Evolutionary conservation across 2,888 invertebrate species (phyloP), one percentile per base, ranked within the genome.

Genomic region (Ophraella communa): DNA sequence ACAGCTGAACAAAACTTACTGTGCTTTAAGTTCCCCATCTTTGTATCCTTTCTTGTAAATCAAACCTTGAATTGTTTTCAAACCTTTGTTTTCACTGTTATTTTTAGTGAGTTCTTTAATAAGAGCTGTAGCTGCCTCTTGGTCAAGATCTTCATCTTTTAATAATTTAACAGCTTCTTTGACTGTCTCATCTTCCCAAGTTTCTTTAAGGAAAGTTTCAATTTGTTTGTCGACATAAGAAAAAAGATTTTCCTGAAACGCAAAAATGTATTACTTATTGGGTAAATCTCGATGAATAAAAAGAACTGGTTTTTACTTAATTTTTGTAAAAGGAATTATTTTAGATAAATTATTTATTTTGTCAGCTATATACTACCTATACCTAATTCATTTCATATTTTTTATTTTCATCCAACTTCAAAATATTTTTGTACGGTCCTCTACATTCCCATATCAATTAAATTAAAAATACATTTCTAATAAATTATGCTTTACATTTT

Each of bases 51-150:
- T 87, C 75, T 89, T 88, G 93, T 94, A 96, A 74, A 98, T 91
- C 67, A 93, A 87, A 0, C 96, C 96, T 81, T 97, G 97, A n/a
- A 98, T 84, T 54, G 88, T 87, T 80, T 97, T 97, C 66, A 98
- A 84, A 4, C 92, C 88, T 4, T 88, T 88, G 33, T 88, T 87
- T 80, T 95, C 94, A 65, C 92, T 87, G 81, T 96, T 93, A 23
- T 84, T 83, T 51, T 91, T 89, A 86, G 96, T 95, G 81, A 93
- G 91, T 87, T 91, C 91, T 71, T 89, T 85, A 11, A 96, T 87
- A 81, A 90, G 91, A 65, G 87, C 86, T 11, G 90, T 83, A 24
- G 93, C 83, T 49, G 87, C 87, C 67, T 88, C 87, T 4, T 77
- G 67, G 59, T 79, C 76, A n/a, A 77, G 18, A 21, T 76, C 75